These are phyloP conservation scores for Cercopithecus mona DNA, from an alignment of 2,113 vertebrate species.

Conservation along the genomic window DNA sequence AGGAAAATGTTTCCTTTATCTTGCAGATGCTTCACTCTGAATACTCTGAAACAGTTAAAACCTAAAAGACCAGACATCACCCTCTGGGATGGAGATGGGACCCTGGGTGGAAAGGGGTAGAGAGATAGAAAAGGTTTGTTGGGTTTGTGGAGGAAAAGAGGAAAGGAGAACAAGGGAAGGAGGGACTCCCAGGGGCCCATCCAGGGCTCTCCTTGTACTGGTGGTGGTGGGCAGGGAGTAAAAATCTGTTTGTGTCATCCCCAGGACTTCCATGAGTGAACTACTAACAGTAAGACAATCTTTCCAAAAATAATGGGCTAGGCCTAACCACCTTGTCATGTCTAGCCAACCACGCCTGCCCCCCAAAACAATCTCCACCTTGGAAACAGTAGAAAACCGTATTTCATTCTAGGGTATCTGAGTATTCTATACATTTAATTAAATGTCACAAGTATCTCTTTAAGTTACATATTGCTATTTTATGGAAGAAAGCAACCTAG, in stretches of 20 bases:
- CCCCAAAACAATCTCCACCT: background rate
- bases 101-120: too few relatives aligned
- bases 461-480: constrained; percentile 8
- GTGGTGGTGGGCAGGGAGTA: background rate
- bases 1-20: background rate
- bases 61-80: background rate
- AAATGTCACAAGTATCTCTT: background rate
- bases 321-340: background rate
- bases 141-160: background rate
- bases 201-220: background rate
- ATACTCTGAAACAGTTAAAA: background rate
- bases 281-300: background rate
- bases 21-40: background rate
- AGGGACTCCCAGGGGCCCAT: background rate
- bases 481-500: background rate
- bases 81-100: background rate
- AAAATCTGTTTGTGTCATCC: background rate
- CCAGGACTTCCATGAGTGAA: background rate
- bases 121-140: background rate
- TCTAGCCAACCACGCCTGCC: background rate
- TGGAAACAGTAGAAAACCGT: background rate
- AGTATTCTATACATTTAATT: background rate
- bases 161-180: background rate
- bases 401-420: constrained; percentile 1
- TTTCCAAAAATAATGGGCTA: background rate